phyloP scores from a whole-genome alignment of 2,888 invertebrate genomes.

The Ctena decussata region DNA sequence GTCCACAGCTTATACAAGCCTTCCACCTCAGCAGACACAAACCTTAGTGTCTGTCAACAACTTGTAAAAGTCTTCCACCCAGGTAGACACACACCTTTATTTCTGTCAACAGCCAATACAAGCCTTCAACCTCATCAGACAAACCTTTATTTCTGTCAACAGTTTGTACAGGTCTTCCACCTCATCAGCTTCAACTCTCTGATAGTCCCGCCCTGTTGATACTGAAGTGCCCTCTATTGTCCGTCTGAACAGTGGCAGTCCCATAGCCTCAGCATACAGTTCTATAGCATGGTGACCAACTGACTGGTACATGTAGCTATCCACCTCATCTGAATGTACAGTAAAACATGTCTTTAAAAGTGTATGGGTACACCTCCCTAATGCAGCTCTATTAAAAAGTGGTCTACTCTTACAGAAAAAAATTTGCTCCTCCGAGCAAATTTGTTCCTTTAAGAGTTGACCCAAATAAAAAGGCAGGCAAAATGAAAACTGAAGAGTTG shows the following conservation, averaged over 20 bases:
- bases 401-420: too few relatives aligned
- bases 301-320: slow-evolving; percentile 99
- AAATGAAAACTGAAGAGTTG: too few relatives aligned
- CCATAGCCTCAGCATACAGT: slow-evolving; percentile 97
- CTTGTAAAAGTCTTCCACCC: too few relatives aligned
- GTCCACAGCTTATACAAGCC: slow-evolving; percentile 95
- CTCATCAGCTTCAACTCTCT: slow-evolving; percentile 91
- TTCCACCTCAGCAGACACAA: slow-evolving; percentile 98
- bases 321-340: slow-evolving; percentile 90
- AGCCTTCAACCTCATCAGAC: too few relatives aligned
- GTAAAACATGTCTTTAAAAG: too few relatives aligned
- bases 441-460: too few relatives aligned
- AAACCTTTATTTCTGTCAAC: slow-evolving; percentile 92
- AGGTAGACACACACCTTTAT: too few relatives aligned
- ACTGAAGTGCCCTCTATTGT: slow-evolving; percentile 95
- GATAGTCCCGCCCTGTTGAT: slow-evolving; percentile 89
- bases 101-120: slow-evolving; percentile 82
- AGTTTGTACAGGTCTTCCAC: slow-evolving; percentile 98
- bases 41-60: too few relatives aligned
- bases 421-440: too few relatives aligned
- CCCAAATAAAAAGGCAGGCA: too few relatives aligned
- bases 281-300: slow-evolving; percentile 98
- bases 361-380: too few relatives aligned
- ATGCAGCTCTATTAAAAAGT: too few relatives aligned
- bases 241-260: slow-evolving; percentile 95